These are phyloP conservation scores for Crepidodera aurea DNA, from an alignment of 2,888 invertebrate species.

Conservation along the genomic window DNA sequence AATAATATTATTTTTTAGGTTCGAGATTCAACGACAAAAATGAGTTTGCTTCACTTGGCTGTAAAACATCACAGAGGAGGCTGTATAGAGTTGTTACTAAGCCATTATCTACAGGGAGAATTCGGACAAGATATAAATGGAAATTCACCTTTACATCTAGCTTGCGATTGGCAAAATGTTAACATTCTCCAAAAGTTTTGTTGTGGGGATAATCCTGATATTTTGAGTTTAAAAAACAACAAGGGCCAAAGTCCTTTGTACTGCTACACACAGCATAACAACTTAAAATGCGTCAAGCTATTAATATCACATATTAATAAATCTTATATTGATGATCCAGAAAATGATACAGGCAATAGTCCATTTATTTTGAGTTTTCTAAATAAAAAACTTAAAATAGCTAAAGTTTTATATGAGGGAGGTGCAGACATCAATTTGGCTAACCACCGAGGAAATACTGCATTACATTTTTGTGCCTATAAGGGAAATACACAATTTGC, in stretches of 20 bases:
- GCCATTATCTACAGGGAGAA: not conserved
- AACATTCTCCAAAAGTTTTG: not conserved
- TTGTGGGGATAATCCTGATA: not conserved
- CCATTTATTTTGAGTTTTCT: constrained; percentile 23
- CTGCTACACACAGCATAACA: constrained; percentile 1
- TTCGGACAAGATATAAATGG: constrained; percentile 22
- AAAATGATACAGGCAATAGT: constrained; percentile 13
- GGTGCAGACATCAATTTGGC: constrained; percentile 22
- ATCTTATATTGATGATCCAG: constrained; percentile 9
- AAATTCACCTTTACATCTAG: constrained; percentile 24
- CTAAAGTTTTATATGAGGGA: not conserved
- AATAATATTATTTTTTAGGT: constrained; percentile 20
- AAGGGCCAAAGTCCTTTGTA: constrained; percentile 8
- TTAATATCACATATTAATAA: not conserved
- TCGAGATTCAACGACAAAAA: constrained; percentile 7
- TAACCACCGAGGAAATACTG: constrained; percentile 16
- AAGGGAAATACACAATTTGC: constrained; percentile 13
- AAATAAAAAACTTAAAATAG: constrained; percentile 10
- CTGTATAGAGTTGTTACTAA: constrained; percentile 5
- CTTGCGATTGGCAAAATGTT: constrained; percentile 10
- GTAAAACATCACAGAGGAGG: constrained; percentile 3
- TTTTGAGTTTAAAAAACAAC: constrained; percentile 13
- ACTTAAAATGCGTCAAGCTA: constrained; percentile 5
- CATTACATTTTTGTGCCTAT: constrained; percentile 15
- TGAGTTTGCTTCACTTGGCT: constrained; percentile 30